Evolutionary conservation across 2,797 vertebrate genomes (phyloP).

Genomic region (Varecia variegata): DNA sequence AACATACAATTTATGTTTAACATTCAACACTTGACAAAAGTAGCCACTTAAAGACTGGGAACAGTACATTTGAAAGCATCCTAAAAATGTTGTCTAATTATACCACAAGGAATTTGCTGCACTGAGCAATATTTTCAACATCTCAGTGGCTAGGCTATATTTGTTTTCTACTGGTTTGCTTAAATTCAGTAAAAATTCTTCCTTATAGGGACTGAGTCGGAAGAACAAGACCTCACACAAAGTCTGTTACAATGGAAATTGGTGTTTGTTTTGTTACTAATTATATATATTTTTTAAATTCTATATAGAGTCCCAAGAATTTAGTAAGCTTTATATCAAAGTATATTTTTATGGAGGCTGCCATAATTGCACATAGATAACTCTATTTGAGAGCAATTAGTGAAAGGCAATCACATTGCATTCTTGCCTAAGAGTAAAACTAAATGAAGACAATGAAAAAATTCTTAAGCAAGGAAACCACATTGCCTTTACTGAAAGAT

Average conservation of each 20-base stretch:
- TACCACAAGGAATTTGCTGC: slow-evolving; percentile 47
- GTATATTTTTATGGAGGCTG: slow-evolving; percentile 40
- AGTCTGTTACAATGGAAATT: background rate
- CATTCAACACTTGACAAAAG: background rate
- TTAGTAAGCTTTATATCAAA: slow-evolving; percentile 41
- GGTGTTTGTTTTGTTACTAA: slow-evolving; percentile 25
- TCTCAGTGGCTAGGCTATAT: background rate
- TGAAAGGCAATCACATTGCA: background rate
- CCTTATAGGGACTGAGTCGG: background rate
- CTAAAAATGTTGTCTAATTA: slow-evolving; percentile 53
- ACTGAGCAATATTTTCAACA: background rate
- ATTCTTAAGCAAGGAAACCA: background rate
- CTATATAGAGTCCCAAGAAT: background rate
- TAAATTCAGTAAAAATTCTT: slow-evolving; percentile 52
- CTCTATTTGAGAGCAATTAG: background rate
- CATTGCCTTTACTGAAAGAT: background rate
- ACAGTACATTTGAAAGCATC: background rate
- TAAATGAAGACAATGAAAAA: background rate
- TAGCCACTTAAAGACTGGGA: background rate
- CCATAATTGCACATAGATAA: slow-evolving; percentile 46
- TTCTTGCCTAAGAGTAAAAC: background rate
- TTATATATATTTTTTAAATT: background rate
- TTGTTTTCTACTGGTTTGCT: slow-evolving; percentile 46
- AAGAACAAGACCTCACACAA: slow-evolving; percentile 54
- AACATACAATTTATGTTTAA: background rate